Evolutionary conservation across 2,888 invertebrate species (phyloP).

Genomic region (Drosophila bunnanda): DNA sequence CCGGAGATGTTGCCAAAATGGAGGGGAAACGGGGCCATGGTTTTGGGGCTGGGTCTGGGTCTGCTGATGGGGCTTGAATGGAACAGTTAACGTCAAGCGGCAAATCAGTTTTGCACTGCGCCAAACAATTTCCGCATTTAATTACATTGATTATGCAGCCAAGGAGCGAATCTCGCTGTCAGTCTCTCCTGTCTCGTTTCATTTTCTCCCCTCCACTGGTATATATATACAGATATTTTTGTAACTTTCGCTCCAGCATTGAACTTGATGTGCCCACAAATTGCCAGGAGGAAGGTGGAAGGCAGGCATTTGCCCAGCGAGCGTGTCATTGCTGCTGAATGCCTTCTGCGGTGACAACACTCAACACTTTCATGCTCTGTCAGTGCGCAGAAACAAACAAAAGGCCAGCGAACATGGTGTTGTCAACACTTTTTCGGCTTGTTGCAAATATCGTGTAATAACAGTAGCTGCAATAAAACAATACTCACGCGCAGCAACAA

Average conservation of each 20-base stretch:
- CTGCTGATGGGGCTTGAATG: slow-evolving; percentile 41
- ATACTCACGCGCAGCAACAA: background rate
- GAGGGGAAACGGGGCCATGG: slow-evolving; percentile 5
- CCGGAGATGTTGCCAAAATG: slow-evolving; percentile 17
- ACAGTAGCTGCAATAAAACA: slow-evolving; percentile 23
- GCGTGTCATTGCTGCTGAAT: slow-evolving; percentile 50
- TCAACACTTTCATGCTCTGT: slow-evolving; percentile 75
- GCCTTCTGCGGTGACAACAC: slow-evolving; percentile 48
- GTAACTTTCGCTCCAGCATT: slow-evolving; percentile 50
- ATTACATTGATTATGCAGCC: slow-evolving; percentile 56
- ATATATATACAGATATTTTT: background rate
- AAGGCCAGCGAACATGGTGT: slow-evolving; percentile 32
- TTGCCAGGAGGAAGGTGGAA: slow-evolving; percentile 24
- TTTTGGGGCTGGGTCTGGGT: slow-evolving; percentile 18
- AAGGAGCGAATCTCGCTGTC: slow-evolving; percentile 23
- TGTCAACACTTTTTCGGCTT: slow-evolving; percentile 55
- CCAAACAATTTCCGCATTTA: slow-evolving; percentile 67
- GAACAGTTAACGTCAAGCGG: slow-evolving; percentile 46
- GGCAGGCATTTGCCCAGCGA: slow-evolving; percentile 42
- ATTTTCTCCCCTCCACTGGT: background rate
- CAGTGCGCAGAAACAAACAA: slow-evolving; percentile 48
- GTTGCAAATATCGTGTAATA: slow-evolving; percentile 37
- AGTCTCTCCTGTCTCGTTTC: slow-evolving; percentile 1
- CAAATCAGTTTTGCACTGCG: slow-evolving; percentile 56
- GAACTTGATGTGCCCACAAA: slow-evolving; percentile 65